These are phyloP conservation scores for Patiria miniata DNA, from an alignment of 35 echinoderm and acorn worm species.

Conservation along the genomic window DNA sequence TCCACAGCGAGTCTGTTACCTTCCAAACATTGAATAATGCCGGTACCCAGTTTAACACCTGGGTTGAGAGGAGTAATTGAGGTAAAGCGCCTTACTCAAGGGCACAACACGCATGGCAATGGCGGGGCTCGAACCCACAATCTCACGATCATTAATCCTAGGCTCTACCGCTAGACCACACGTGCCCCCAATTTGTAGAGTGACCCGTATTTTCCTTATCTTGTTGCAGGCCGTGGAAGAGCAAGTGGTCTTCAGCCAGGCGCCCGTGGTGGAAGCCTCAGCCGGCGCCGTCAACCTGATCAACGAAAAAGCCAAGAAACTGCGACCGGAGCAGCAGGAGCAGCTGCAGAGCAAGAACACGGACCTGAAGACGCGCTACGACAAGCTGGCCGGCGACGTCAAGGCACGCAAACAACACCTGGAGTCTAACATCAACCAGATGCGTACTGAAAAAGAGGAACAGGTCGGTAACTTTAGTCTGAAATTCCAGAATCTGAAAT, in stretches of 20 bases:
- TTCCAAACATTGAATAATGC: no score
- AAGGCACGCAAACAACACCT: constrained; percentile 70
- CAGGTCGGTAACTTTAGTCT: constrained; percentile 79
- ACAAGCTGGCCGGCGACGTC: constrained; percentile 57
- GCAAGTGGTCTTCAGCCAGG: constrained; percentile 59
- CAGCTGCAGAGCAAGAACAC: constrained; percentile 71
- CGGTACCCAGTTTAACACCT: no score
- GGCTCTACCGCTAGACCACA: no score
- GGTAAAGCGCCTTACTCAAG: no score
- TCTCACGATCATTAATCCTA: no score
- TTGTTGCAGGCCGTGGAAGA: constrained; percentile 69
- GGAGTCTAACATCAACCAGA: constrained; percentile 67
- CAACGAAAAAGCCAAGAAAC: constrained; percentile 84
- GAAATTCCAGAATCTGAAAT: background rate
- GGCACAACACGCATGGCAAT: no score
- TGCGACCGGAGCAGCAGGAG: constrained; percentile 88
- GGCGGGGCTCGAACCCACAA: no score
- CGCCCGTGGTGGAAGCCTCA: constrained; percentile 74
- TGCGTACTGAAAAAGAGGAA: constrained; percentile 68
- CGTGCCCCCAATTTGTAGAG: no score
- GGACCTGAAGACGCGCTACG: constrained; percentile 77
- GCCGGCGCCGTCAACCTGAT: constrained; percentile 82
- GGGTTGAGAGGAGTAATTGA: no score
- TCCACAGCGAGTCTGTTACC: no score
- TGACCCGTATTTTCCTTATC: no score